Percentiles rank a stretch among this genome's conserved stretches.
Conservation (phyloP, 30 jellyfish, hydroid and myxozoan species). For the Aurelia sp. region DNA sequence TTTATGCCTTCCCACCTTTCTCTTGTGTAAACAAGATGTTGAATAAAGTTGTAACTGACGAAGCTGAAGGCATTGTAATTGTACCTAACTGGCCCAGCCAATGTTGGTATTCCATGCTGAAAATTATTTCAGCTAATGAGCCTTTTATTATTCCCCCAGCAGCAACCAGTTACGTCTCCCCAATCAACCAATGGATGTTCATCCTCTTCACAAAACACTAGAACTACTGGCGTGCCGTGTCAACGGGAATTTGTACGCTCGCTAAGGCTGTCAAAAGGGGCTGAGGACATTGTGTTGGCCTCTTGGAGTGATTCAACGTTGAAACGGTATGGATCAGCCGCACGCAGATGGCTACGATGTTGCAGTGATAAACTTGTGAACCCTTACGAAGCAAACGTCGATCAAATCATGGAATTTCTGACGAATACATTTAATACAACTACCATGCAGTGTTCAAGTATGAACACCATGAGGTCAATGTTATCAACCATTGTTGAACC, state of each 20-base stretch:
- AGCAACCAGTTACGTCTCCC: conserved; percentile 44
- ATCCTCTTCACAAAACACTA: conserved; percentile 44
- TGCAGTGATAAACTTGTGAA: neutral
- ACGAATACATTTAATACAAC: conserved; percentile 7
- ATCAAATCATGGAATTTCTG: conserved; percentile 10
- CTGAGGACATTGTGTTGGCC: neutral
- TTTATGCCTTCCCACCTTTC: conserved; percentile 63
- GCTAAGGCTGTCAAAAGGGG: neutral
- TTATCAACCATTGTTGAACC: neutral
- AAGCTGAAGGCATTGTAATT: conserved; percentile 40
- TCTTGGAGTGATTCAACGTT: conserved; percentile 7
- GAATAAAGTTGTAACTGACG: conserved; percentile 17
- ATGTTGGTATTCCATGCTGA: conserved; percentile 30
- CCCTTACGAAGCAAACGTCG: neutral
- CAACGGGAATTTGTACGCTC: neutral
- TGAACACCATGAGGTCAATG: conserved; percentile 27
- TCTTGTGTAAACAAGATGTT: conserved; percentile 4
- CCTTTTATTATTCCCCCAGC: conserved; percentile 56
- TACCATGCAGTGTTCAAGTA: conserved; percentile 7
- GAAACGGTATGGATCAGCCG: neutral
- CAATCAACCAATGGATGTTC: neutral
- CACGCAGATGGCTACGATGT: neutral
- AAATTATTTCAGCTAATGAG: neutral
- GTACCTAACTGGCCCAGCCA: conserved; percentile 71
- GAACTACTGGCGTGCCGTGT: conserved; percentile 29